phyloP scores from a whole-genome alignment of 2,888 invertebrate species.

The Saturnia japonica region DNA sequence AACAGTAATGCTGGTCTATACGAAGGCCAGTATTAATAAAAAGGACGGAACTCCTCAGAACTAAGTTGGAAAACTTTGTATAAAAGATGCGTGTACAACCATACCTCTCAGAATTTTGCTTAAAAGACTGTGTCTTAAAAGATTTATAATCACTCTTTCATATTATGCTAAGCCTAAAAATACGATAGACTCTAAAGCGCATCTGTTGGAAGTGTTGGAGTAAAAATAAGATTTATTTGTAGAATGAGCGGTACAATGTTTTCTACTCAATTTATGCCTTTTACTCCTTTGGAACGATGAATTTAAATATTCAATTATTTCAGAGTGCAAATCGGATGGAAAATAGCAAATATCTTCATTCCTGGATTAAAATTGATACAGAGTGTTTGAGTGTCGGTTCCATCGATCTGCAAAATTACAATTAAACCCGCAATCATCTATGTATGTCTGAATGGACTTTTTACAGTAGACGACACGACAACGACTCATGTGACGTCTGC shows the following conservation, averaged over 20 bases:
- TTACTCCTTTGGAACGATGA: neutral
- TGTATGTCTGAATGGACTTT: conserved; percentile 11
- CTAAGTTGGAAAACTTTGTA: no score
- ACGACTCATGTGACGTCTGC: neutral
- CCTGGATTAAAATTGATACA: conserved; percentile 12
- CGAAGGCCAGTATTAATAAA: no score
- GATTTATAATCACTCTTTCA: no score
- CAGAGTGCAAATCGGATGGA: neutral
- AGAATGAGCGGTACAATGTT: neutral
- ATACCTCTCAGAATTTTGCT: no score
- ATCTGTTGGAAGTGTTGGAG: no score
- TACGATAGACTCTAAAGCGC: no score
- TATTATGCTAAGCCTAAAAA: no score
- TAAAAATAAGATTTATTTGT: neutral
- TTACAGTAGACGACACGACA: conserved; percentile 2
- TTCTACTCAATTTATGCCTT: neutral
- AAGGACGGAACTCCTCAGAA: no score
- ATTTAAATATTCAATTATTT: conserved; percentile 5
- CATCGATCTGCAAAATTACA: conserved; percentile 16
- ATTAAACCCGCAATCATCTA: conserved; percentile 14
- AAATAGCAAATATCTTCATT: conserved; percentile 4
- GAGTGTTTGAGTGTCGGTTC: conserved; percentile 9
- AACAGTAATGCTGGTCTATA: no score
- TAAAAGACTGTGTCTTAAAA: no score
- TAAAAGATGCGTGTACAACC: no score